Evolutionary conservation across 2,797 vertebrate genomes (phyloP).

Genomic region (Eulemur albifrons): DNA sequence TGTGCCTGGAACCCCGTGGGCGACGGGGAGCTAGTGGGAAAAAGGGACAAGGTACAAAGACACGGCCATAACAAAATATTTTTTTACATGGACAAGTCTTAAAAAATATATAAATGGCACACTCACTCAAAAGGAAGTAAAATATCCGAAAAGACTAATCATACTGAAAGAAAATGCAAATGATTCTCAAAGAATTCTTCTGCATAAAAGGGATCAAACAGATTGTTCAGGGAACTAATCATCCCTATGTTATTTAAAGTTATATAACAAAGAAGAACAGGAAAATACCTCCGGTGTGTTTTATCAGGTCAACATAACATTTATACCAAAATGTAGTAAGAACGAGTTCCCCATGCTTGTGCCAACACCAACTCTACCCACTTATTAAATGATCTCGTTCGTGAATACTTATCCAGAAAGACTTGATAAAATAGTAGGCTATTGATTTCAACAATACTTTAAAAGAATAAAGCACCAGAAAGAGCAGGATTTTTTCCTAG

Average conservation of each 20-base stretch:
- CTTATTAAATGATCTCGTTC: not conserved
- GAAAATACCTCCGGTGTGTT: not conserved
- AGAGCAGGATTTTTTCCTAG: not conserved
- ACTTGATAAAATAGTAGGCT: not conserved
- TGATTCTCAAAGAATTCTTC: not conserved
- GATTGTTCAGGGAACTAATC: not conserved
- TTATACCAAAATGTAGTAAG: not conserved
- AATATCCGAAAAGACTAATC: not conserved
- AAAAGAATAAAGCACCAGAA: not conserved
- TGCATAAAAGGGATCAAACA: not conserved
- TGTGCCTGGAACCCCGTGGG: not conserved
- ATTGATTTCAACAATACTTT: not conserved
- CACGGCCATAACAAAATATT: not conserved
- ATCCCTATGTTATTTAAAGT: not conserved
- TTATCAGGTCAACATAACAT: not conserved
- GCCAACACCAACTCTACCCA: not conserved
- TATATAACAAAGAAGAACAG: not conserved
- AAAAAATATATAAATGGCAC: not conserved
- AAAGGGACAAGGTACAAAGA: not conserved
- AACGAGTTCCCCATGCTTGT: not conserved
- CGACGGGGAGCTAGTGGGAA: not conserved
- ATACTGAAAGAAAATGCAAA: not conserved
- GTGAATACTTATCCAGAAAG: not conserved
- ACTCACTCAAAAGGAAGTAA: not conserved
- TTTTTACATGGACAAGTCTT: not conserved